phyloP scores from a whole-genome alignment of 1,140 invertebrate genomes.

The Drosophila ogumai region DNA sequence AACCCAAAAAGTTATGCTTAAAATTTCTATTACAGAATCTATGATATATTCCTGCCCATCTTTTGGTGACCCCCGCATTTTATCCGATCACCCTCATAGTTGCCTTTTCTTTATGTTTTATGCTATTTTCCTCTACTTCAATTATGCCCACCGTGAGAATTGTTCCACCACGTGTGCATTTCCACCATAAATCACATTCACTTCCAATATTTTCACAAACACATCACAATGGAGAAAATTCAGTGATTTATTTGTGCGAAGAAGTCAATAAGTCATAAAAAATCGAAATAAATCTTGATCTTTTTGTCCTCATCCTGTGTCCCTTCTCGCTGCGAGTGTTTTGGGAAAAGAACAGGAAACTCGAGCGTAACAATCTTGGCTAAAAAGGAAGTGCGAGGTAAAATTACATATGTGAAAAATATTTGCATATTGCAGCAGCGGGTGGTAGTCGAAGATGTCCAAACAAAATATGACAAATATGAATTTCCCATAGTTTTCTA shows the following conservation, averaged over 20 bases:
- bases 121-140: constrained; percentile 21
- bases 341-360: constrained; percentile 17
- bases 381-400: constrained; percentile 33
- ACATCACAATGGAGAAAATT: constrained; percentile 75
- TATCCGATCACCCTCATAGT: constrained; percentile 16
- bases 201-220: constrained; percentile 79
- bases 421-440: constrained; percentile 68
- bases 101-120: constrained; percentile 2
- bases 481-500: constrained; percentile 31
- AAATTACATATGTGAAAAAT: constrained; percentile 68
- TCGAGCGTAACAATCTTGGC: constrained; percentile 14
- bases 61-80: neutral
- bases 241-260: constrained; percentile 77
- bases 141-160: constrained; percentile 48
- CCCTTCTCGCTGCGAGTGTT: constrained; percentile 22
- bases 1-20: no score
- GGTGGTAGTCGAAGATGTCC: constrained; percentile 56
- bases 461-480: constrained; percentile 77
- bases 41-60: no score
- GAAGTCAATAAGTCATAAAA: constrained; percentile 82
- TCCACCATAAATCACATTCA: constrained; percentile 70
- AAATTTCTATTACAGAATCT: no score
- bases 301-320: constrained; percentile 19
- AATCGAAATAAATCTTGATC: constrained; percentile 71
- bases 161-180: constrained; percentile 40